phyloP scores from a whole-genome alignment of 2,113 vertebrate species.

The Chiloscyllium plagiosum region DNA sequence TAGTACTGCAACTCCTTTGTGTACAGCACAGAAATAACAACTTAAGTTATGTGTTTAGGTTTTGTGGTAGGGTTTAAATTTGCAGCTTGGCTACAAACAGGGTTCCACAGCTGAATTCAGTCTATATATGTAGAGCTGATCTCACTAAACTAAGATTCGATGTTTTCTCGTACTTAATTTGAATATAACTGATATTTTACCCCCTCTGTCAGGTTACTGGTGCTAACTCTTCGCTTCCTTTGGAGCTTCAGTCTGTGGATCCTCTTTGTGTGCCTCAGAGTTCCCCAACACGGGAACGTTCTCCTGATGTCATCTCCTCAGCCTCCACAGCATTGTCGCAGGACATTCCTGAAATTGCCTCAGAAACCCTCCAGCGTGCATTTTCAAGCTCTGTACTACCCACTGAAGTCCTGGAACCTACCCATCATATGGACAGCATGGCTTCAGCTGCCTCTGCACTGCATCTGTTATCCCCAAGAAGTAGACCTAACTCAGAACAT shows the following conservation, averaged over 20 bases:
- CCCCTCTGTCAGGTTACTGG: conserved; percentile 50
- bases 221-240: conserved; percentile 58
- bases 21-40: neutral
- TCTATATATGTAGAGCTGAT: neutral
- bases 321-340: conserved; percentile 91
- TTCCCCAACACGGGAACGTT: conserved; percentile 85
- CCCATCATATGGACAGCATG: conserved; percentile 77
- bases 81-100: neutral
- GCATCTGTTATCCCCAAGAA: conserved; percentile 73
- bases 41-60: neutral
- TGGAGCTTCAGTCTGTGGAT: conserved; percentile 76
- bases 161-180: neutral
- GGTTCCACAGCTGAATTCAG: neutral
- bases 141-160: neutral
- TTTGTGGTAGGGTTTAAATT: neutral
- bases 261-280: conserved; percentile 73
- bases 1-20: neutral
- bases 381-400: conserved; percentile 52
- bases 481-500: conserved; percentile 59
- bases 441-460: conserved; percentile 84
- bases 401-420: conserved; percentile 55
- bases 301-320: conserved; percentile 93
- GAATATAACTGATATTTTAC: neutral
- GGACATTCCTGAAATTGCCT: conserved; percentile 92
- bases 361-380: conserved; percentile 76